Conservation (phyloP, 2,113 vertebrate genomes). For the Microcebus tavaratra region DNA sequence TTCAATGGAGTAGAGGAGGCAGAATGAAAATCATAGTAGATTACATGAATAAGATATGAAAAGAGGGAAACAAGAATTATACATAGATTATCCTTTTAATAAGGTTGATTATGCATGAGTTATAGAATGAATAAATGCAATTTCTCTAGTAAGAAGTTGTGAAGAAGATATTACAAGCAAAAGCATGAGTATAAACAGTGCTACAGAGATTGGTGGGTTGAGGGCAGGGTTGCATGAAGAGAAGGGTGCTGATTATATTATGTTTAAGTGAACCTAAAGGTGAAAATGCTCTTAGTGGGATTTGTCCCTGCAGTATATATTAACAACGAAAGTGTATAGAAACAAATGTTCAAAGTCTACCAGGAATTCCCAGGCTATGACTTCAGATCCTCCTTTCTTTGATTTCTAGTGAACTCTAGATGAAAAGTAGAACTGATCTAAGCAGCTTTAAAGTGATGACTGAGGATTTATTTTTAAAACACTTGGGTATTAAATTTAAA, state of each 20-base stretch:
- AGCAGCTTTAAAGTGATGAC: slow-evolving; percentile 70
- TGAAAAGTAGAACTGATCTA: slow-evolving; percentile 71
- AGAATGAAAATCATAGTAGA: not conserved
- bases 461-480: slow-evolving; percentile 74
- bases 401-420: slow-evolving; percentile 71
- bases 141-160: not conserved
- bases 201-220: not conserved
- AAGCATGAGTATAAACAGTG: not conserved
- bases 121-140: not conserved
- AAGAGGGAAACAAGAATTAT: not conserved
- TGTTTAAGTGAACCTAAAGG: not conserved
- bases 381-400: slow-evolving; percentile 68
- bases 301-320: not conserved
- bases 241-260: not conserved
- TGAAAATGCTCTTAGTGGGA: not conserved
- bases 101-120: not conserved
- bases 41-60: not conserved
- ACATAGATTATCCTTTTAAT: not conserved
- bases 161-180: not conserved
- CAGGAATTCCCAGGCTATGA: slow-evolving; percentile 51
- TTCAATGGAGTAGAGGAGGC: not conserved
- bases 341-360: slow-evolving; percentile 73
- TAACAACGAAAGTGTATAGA: not conserved
- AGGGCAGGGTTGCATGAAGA: not conserved
- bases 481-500: slow-evolving; percentile 68